Percentiles rank a stretch among this genome's conserved stretches.
phyloP scores from a whole-genome alignment of 2,797 vertebrate genomes.

The Nyctibius grandis region DNA sequence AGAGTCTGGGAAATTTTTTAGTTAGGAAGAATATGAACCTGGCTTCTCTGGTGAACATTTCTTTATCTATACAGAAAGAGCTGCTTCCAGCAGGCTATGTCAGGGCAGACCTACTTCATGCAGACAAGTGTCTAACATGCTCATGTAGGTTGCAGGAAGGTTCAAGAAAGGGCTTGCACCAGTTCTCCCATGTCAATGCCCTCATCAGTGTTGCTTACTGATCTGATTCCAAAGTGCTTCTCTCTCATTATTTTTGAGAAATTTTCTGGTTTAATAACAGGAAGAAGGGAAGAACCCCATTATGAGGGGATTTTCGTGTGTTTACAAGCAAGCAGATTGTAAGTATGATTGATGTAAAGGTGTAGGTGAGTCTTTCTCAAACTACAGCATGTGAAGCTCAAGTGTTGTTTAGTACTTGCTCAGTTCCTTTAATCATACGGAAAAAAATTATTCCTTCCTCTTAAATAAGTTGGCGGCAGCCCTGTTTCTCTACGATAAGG shows the following conservation, averaged over 20 bases:
- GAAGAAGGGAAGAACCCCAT: neutral
- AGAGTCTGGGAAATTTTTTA: neutral
- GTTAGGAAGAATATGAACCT: no score
- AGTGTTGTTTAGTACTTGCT: neutral
- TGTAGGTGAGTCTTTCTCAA: neutral
- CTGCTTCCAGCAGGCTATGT: neutral
- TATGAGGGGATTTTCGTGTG: neutral
- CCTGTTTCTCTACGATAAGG: neutral
- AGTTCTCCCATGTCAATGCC: fast-evolving
- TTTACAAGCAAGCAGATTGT: neutral
- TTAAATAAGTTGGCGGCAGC: neutral
- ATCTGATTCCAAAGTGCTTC: neutral
- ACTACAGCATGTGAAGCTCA: neutral
- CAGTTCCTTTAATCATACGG: neutral
- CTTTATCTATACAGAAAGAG: neutral
- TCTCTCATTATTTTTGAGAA: neutral
- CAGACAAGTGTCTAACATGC: neutral
- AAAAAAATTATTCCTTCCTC: neutral
- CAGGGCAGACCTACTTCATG: neutral
- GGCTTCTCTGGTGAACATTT: neutral
- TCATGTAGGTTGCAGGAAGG: no score
- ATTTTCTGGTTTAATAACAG: neutral
- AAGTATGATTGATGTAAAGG: neutral
- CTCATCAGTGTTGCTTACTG: neutral
- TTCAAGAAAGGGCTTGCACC: neutral